Evolutionary conservation across 2,888 invertebrate species (phyloP).

Genomic region (Osedax frankpressi): DNA sequence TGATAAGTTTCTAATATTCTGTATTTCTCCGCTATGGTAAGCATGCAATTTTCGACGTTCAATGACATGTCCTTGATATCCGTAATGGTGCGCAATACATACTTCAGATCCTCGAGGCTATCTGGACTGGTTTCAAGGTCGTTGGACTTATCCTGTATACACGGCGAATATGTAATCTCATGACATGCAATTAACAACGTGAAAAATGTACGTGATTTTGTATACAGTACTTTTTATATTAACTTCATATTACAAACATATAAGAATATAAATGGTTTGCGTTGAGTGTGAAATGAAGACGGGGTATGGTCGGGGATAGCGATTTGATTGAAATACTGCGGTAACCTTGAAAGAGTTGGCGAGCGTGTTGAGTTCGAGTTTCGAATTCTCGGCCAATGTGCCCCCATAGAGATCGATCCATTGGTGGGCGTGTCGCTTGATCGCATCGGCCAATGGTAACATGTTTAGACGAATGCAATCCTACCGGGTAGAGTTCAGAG

Average conservation of each 20-base stretch:
- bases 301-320: too few species aligned
- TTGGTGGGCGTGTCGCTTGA: slow-evolving; percentile 61
- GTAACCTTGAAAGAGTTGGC: slow-evolving; percentile 45
- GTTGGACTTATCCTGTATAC: slow-evolving; percentile 29
- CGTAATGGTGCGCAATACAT: slow-evolving; percentile 69
- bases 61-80: slow-evolving; percentile 63
- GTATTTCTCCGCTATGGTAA: slow-evolving; percentile 63
- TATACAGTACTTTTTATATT: too few species aligned
- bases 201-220: too few species aligned
- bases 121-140: slow-evolving; percentile 65
- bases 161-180: too few species aligned
- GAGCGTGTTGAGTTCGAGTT: slow-evolving; percentile 58
- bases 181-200: too few species aligned
- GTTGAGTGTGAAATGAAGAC: too few species aligned
- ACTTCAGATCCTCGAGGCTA: slow-evolving; percentile 67
- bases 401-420: slow-evolving; percentile 67
- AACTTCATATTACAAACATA: too few species aligned
- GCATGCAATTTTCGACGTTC: slow-evolving; percentile 63
- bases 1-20: slow-evolving; percentile 60
- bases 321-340: too few species aligned
- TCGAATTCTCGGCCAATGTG: slow-evolving; percentile 57
- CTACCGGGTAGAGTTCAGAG: slow-evolving; percentile 34
- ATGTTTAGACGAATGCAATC: slow-evolving; percentile 55
- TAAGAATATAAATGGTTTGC: too few species aligned
- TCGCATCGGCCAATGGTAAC: slow-evolving; percentile 57